These are phyloP conservation scores for Ormyrus pomaceus DNA, from an alignment of 2,888 invertebrate genomes.

Conservation along the genomic window DNA sequence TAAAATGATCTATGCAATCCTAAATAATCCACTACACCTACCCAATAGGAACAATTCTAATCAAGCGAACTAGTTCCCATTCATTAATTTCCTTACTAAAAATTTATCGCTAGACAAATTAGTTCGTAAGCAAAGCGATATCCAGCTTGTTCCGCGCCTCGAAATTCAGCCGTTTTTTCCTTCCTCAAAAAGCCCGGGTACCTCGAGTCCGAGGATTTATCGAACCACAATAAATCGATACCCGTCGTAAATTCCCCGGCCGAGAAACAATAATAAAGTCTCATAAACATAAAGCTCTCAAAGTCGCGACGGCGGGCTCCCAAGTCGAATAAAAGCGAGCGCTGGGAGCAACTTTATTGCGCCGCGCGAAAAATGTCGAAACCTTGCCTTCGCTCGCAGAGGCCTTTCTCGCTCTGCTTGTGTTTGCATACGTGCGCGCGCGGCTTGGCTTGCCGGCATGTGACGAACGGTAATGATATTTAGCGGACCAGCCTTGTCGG, in stretches of 20 bases:
- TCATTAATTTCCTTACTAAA: neutral
- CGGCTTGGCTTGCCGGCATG: neutral
- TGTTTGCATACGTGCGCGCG: no score
- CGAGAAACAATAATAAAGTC: slow-evolving; percentile 56
- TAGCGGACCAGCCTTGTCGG: no score
- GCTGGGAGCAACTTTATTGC: slow-evolving; percentile 24
- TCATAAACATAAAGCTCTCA: slow-evolving; percentile 48
- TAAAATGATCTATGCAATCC: no score
- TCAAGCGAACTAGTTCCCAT: no score
- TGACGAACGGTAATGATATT: no score
- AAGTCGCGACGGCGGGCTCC: neutral
- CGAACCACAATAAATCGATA: slow-evolving; percentile 52
- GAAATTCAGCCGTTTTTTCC: neutral
- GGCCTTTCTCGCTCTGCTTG: no score
- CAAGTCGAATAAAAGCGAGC: slow-evolving; percentile 1
- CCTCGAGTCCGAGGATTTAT: slow-evolving; percentile 41
- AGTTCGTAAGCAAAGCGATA: neutral
- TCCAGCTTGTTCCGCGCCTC: neutral
- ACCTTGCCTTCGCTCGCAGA: neutral
- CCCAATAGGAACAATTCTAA: no score
- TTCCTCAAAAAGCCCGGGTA: neutral
- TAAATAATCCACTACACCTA: no score
- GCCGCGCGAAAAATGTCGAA: slow-evolving; percentile 25
- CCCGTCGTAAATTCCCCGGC: slow-evolving; percentile 43
- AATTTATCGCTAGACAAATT: slow-evolving; percentile 19